Base-by-base conservation (phyloP, 1,140 invertebrate genomes). In the Aphaenogaster rudis region DNA sequence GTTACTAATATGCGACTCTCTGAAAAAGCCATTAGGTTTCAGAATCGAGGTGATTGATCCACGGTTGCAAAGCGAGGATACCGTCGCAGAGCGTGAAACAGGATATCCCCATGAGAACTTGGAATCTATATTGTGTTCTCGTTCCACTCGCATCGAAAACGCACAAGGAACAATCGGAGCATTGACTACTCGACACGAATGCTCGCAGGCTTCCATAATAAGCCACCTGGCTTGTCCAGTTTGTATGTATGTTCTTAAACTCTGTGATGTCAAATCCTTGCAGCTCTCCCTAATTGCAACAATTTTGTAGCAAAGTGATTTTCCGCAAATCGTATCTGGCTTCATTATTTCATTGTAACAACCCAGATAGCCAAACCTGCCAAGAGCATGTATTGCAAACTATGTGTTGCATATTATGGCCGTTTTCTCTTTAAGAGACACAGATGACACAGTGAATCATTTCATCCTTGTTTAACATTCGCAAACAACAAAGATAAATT, bases 161-260 rank as follows among this genome's bases (percentile, higher is more conserved):
- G 28, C 94, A 86, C 2, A 94, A 52, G 2, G 94, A 95, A 89
- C 91, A 91, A 64, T 82, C 76, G 0, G 86, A 88, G 54, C 93
- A 94, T 88, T 82, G 87, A 6, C 93, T 90, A 50, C 94, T 93
- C 4, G 94, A 94, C 28, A 94, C 88, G 59, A 95, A 94, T 11
- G 90, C 50, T 80, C 90, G 95, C 86, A 97, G 92, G 81, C 94
- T 95, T 57, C 94, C 92, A 87, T 96, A 97, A 93, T 96, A 97
- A 57, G 95, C 95, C 13, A 97, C 96, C 92, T 97, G 97, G 6
- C 95, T 95, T 39, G 97, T 96, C 95, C 96, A 96, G 86, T 97
- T 96, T 0, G 89, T 94, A 89, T 97, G 97, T 50, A 97, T 92
- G 61, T 95, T 95, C 17, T 91, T 94, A 85, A 96, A 96, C 93